Evolutionary conservation across 2,888 invertebrate genomes (phyloP), one percentile per base, ranked within the genome.

Genomic region (Pachycephus smyrnensis): DNA sequence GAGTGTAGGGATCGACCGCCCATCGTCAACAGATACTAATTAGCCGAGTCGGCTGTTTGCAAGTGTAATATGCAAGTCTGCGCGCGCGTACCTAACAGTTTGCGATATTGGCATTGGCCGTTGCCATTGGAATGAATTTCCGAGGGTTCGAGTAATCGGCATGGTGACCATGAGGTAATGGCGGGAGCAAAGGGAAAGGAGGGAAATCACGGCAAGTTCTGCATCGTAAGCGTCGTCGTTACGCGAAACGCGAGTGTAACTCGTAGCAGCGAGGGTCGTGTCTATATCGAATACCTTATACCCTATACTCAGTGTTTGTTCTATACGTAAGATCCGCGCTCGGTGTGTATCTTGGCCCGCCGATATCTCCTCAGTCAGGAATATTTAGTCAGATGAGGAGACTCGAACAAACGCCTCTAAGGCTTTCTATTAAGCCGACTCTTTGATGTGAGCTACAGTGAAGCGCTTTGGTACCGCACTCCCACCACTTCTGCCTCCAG

Each of bases 351-450:
- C 88, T 90, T 90, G 88, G 89, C 89, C 87, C 88, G 86, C 85
- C 88, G 89, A 90, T 88, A 90, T 88, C 88, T 87, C 81, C 81
- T 86, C 86, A 88, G 87, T 85, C 86, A 88, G 87, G 90, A 91
- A 91, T 90, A 91, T 91, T 91, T 91, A 91, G 91, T 90, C 90
- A 90, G 89, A 90, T 89, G 90, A 91, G 93, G 85, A 92, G 89
- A 91, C 92, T 92, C 93, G 92, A 93, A 93, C 93, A 93, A 93
- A 93, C 92, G 92, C 93, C 93, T 93, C 91, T 92, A 91, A 93
- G 93, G 93, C 93, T 93, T 93, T 93, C 92, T 93, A 93, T 94
- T 93, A 90, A 94, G 92, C 89, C 87, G 90, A 89, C 89, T 90
- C 90, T 91, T 91, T 91, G 91, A 91, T 91, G 91, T 90, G 87